Base-by-base conservation (phyloP, 2,888 invertebrate species). In the Lepidochitona cinerea region DNA sequence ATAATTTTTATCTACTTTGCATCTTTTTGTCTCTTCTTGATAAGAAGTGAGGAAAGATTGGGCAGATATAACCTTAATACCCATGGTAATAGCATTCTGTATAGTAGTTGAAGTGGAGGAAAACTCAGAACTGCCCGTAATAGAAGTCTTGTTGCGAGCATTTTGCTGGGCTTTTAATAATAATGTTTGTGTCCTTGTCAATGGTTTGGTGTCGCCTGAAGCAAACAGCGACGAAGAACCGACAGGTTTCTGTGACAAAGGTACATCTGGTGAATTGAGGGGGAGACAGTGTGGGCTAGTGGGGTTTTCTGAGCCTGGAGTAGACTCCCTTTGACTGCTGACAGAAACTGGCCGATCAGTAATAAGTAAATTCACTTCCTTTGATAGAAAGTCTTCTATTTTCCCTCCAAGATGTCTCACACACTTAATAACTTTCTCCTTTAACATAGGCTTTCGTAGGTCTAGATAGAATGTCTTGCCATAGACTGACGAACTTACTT, bases 381-480 rank as follows among this genome's bases (percentile, higher is more conserved):
- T 70, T 9, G 53, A 59, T 64, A 74, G 41, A 71, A 74, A 74
- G 14, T 59, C 69, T 59, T 74, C 74, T 14, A 71, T 53, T 1
- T 66, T 71, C n/a, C 74, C 74, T 37, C 71, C 71, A 9, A 74
- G 37, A 52, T 67, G 26, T 26, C 37, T 35, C 33, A 74, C 67
- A 53, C 59, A 66, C 18, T 52, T 59, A 7, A 41, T 52, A 1
- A 74, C 74, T 53, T 66, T 71, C 7, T 67, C 54, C 18, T 64
- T 71, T 54, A 74, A 37, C 12, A 52, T 32, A n/a, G 65, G 65
- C 4, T 49, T 54, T 54, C 72, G 71, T 33, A 75, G 37, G 64
- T 75, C 72, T 37, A 75, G 36, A 65, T 75, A 75, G 41, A 75
- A 75, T 53, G 72, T 37, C 69, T 72, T 75, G 36, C 53, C 66